A percentile compares a stretch with the other conserved stretches of the same genome.
These are phyloP conservation scores for Buphagus erythrorhynchus DNA, from an alignment of 2,797 vertebrate genomes.

Conservation along the genomic window DNA sequence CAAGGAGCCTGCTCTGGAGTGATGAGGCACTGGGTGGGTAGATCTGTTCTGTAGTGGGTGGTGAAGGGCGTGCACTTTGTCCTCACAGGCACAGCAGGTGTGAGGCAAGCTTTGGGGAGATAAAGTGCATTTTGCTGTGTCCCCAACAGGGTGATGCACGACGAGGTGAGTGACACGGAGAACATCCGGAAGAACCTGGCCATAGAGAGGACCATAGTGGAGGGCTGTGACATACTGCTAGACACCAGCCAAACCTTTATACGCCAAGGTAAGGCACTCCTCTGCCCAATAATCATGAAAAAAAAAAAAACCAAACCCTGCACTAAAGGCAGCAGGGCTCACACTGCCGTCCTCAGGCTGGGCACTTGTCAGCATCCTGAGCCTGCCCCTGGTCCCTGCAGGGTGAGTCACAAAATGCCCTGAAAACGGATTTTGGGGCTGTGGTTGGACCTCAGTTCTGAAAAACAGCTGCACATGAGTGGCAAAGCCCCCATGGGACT, in stretches of 20 bases:
- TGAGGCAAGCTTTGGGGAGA: not conserved
- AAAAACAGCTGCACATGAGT: constrained; percentile 43
- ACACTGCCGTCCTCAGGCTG: not conserved
- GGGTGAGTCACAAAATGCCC: not conserved
- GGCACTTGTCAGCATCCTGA: not conserved
- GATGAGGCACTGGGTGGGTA: not conserved
- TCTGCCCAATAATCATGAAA: not conserved
- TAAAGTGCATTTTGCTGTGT: not conserved
- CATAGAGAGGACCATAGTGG: constrained; percentile 97
- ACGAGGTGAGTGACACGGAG: constrained; percentile 98
- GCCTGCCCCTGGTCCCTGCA: not conserved
- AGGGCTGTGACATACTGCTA: constrained; percentile 96
- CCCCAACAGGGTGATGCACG: constrained; percentile 92
- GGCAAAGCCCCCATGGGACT: not conserved
- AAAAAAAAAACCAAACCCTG: not conserved
- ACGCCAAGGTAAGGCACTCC: constrained; percentile 88
- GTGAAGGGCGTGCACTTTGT: not conserved
- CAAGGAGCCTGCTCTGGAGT: not conserved
- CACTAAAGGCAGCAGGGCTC: not conserved
- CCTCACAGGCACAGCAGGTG: not conserved
- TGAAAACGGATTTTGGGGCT: not conserved
- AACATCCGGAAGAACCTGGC: constrained; percentile 98
- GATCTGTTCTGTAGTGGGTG: not conserved
- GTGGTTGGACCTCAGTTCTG: constrained; percentile 3
- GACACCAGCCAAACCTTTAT: constrained; percentile 98